Base-by-base conservation (phyloP, 2,888 invertebrate genomes). In the Cartodere bifasciata region DNA sequence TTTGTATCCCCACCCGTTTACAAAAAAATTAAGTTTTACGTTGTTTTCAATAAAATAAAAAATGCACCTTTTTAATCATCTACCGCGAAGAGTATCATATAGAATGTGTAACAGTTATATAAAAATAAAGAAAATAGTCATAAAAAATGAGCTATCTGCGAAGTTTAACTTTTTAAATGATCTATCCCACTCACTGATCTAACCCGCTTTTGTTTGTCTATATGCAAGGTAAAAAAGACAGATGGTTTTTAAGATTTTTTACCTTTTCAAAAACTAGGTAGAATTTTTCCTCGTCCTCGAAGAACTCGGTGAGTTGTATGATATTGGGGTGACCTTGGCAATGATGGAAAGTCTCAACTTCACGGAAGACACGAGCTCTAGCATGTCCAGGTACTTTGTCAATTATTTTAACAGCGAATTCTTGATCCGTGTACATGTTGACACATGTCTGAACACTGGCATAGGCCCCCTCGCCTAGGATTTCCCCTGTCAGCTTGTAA, bases 261-360 rank as follows among this genome's bases (percentile, higher is more conserved):
- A 75, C 83, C 72, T 94, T 95, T 66, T 97, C 94, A 69, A 95
- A 97, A 56, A 95, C 90, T 64, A 97, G 78, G 66, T 91, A 95
- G 66, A 94, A 95, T 67, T 82, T 83, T 64, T 87, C 87, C 53
- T 90, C 87, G 67, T 94, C 94, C 66, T 95, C 94, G 63, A 92
- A 90, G 68, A 87, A 90, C 63, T 97, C 95, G 52, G 90, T 82
- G 62, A 98, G 75, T 67, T 95, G 92, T 59, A 97, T 85, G 64
- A 98, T 94, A 63, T 95, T 91, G 39, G 87, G 85, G 67, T 97
- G 94, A 48, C 90, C 90, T 64, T 88, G 85, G 66, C 95, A 97
- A 65, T 94, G 86, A 67, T 94, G 90, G 74, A 97, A 95, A 45
- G 92, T 95, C 69, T 97, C 95, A 55, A 97, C 94, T 65, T 97